A percentile compares a stretch with the other conserved stretches of the same genome.
Conservation (phyloP, 1,140 invertebrate genomes). For the Eurytemora carolleeae region DNA sequence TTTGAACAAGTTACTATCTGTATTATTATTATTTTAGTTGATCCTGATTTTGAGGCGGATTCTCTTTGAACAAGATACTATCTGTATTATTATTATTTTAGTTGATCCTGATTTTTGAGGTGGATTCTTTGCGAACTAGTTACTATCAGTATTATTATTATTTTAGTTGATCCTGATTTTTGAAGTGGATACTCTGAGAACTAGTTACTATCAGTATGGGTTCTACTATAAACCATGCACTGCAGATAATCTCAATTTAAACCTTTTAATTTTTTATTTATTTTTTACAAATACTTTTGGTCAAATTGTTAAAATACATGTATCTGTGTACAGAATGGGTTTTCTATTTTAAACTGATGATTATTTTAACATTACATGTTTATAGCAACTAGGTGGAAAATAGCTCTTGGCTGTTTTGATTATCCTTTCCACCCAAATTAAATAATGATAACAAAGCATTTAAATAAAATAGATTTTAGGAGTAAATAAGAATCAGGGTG, state of each 20-base stretch:
- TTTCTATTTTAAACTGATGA: not conserved
- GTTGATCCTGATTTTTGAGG: too few relatives aligned
- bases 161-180: not conserved
- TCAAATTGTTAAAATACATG: not conserved
- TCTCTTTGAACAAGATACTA: too few relatives aligned
- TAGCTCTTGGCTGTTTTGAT: not conserved
- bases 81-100: too few relatives aligned
- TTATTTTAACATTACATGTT: not conserved
- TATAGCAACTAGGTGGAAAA: not conserved
- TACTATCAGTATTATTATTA: not conserved
- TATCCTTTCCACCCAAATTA: too few relatives aligned
- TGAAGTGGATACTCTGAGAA: not conserved
- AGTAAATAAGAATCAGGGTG: too few relatives aligned
- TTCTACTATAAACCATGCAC: not conserved
- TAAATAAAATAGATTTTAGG: too few relatives aligned
- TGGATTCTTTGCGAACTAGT: not conserved
- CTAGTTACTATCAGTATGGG: not conserved
- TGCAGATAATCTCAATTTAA: too few relatives aligned
- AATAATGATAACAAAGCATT: too few relatives aligned
- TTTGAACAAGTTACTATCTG: too few relatives aligned
- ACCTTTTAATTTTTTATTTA: too few relatives aligned
- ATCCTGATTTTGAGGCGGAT: too few relatives aligned
- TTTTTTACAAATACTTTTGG: not conserved
- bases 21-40: too few relatives aligned
- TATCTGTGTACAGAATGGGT: not conserved